Evolutionary conservation across 2,888 invertebrate genomes (phyloP).

Genomic region (Hartigia nigra): DNA sequence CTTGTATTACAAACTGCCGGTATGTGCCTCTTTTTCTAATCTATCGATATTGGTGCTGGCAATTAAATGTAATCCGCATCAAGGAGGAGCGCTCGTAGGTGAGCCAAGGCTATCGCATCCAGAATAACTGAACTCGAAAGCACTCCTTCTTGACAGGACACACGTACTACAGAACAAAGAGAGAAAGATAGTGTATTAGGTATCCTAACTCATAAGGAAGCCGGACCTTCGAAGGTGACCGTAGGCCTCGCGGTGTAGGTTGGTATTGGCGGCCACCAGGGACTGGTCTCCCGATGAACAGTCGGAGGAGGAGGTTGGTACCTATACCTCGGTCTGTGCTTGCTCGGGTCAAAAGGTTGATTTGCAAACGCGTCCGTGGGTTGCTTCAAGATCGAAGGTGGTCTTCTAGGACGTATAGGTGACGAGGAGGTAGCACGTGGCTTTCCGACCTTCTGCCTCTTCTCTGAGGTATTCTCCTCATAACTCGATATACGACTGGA

Average conservation of each 20-base stretch:
- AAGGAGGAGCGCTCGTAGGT: neutral
- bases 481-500: neutral
- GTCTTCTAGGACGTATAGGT: conserved; percentile 51
- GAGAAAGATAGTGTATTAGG: neutral
- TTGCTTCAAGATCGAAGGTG: conserved; percentile 63
- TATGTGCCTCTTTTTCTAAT: conserved; percentile 27
- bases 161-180: neutral
- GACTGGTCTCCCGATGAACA: conserved; percentile 61
- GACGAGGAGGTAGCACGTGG: conserved; percentile 34
- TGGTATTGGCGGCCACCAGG: conserved; percentile 68
- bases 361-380: conserved; percentile 70
- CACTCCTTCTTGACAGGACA: neutral
- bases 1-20: neutral
- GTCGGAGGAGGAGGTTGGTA: conserved; percentile 77
- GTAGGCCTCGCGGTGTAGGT: conserved; percentile 72
- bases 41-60: conserved; percentile 51
- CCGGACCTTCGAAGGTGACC: conserved; percentile 80
- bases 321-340: conserved; percentile 80
- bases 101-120: neutral
- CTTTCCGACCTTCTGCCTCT: conserved; percentile 21
- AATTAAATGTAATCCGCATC: conserved; percentile 7
- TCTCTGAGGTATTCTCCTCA: conserved; percentile 7
- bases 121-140: neutral
- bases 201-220: conserved; percentile 8
- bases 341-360: conserved; percentile 80